Evolutionary conservation across 2,888 invertebrate species (phyloP).

Genomic region (Nephrotoma guestfalica): DNA sequence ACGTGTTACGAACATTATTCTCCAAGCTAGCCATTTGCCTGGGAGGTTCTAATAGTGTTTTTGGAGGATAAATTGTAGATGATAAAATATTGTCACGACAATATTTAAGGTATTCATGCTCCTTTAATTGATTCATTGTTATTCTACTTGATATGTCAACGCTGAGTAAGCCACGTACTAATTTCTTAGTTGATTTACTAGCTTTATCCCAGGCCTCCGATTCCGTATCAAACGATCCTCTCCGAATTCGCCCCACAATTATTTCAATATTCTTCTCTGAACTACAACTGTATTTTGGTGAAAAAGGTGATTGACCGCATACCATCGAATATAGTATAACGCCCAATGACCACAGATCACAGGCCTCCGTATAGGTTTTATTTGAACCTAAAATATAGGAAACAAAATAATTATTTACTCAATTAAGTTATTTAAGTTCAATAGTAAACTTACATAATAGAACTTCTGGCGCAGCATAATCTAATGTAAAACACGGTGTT

Average conservation of each 20-base stretch:
- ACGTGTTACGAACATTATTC: conserved; percentile 28
- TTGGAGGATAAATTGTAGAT: conserved; percentile 18
- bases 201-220: conserved; percentile 52
- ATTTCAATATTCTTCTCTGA: conserved; percentile 8
- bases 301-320: conserved; percentile 77
- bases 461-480: conserved; percentile 91
- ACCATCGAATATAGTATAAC: conserved; percentile 64
- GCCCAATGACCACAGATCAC: conserved; percentile 93
- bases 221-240: conserved; percentile 9
- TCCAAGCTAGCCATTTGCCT: conserved; percentile 38
- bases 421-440: conserved; percentile 8
- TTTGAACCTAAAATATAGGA: conserved; percentile 18
- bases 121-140: conserved; percentile 47
- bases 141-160: conserved; percentile 62
- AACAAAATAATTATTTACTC: conserved; percentile 8
- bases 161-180: conserved; percentile 60
- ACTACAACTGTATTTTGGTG: conserved; percentile 9
- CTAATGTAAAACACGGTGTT: conserved; percentile 81
- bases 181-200: conserved; percentile 56
- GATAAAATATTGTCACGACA: neutral
- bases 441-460: conserved; percentile 32
- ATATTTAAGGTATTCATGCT: conserved; percentile 43
- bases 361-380: conserved; percentile 72
- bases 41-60: conserved; percentile 25
- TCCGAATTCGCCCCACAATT: conserved; percentile 9